Percentiles rank a stretch among this genome's conserved stretches.
Conservation (phyloP, 2,888 invertebrate genomes). For the Adineta ricciae region DNA sequence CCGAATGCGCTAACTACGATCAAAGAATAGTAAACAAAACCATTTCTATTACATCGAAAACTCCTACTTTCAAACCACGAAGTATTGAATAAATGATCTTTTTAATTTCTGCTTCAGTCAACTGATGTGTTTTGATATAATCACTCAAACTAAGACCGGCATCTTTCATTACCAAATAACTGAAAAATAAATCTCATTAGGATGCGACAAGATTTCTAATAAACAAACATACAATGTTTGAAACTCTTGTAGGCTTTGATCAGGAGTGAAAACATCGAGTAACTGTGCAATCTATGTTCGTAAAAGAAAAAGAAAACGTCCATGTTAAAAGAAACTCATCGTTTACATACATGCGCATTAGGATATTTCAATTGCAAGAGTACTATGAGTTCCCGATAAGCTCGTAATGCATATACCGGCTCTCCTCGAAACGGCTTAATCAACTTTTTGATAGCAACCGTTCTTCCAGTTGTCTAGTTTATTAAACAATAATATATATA, state of each 20-base stretch:
- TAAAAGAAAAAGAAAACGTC: no score
- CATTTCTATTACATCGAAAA: no score
- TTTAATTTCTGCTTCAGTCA: slow-evolving; percentile 96
- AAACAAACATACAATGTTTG: slow-evolving; percentile 68
- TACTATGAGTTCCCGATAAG: slow-evolving; percentile 62
- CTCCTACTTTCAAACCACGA: slow-evolving; percentile 78
- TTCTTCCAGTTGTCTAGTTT: slow-evolving; percentile 54
- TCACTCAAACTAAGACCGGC: slow-evolving; percentile 99
- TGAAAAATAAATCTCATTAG: slow-evolving; percentile 47
- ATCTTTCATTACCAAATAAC: slow-evolving; percentile 85
- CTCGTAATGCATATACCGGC: not conserved
- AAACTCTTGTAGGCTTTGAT: slow-evolving; percentile 69
- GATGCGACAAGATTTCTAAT: no score
- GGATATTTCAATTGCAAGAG: slow-evolving; percentile 98
- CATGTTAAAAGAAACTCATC: not conserved
- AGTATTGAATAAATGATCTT: slow-evolving; percentile 95
- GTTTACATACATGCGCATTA: slow-evolving; percentile 59
- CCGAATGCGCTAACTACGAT: not conserved
- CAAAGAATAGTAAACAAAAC: no score
- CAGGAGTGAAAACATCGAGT: slow-evolving; percentile 86
- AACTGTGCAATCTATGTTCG: slow-evolving; percentile 48
- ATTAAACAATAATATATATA: not conserved
- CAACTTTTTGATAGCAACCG: slow-evolving; percentile 95
- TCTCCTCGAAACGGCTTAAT: slow-evolving; percentile 77
- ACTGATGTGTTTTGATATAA: slow-evolving; percentile 76